Conservation (phyloP, 2,888 invertebrate genomes). For the Nipponacmea schrenckii region DNA sequence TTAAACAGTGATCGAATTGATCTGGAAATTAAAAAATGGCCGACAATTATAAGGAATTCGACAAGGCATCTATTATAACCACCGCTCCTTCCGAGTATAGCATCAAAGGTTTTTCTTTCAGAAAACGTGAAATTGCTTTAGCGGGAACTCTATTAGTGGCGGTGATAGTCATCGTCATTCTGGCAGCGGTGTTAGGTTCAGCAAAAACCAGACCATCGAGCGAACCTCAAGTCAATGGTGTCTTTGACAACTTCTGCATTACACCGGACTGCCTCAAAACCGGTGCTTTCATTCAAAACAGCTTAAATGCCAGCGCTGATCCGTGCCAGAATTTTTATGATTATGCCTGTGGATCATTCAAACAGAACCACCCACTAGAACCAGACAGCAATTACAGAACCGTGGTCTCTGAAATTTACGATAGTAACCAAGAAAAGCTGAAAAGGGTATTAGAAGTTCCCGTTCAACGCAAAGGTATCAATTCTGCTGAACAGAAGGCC, state of each 20-base stretch:
- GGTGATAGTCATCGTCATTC: constrained; percentile 42
- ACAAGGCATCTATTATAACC: constrained; percentile 42
- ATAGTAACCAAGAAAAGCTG: constrained; percentile 50
- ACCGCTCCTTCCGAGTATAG: constrained; percentile 34
- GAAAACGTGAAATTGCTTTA: constrained; percentile 48
- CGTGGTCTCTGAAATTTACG: constrained; percentile 42
- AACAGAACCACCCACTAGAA: constrained; percentile 53
- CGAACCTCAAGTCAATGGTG: neutral
- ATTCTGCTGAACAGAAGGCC: constrained; percentile 72
- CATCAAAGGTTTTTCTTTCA: constrained; percentile 35
- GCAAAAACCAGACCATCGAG: neutral
- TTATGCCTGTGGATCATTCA: constrained; percentile 70
- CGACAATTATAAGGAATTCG: constrained; percentile 48
- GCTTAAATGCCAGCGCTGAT: constrained; percentile 51
- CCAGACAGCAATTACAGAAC: constrained; percentile 33
- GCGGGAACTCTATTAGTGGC: constrained; percentile 35
- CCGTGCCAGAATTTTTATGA: constrained; percentile 71
- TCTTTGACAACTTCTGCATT: constrained; percentile 31
- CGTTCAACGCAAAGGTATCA: neutral
- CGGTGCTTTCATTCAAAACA: constrained; percentile 41
- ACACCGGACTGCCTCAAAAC: constrained; percentile 46
- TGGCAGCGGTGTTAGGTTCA: constrained; percentile 43
- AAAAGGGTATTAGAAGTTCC: constrained; percentile 19
- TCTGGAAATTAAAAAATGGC: constrained; percentile 34
- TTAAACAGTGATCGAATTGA: too few species aligned